Evolutionary conservation across 2,113 vertebrate species (phyloP), one percentile per base, ranked within the genome.

Genomic region (Gymnorhina tibicen): DNA sequence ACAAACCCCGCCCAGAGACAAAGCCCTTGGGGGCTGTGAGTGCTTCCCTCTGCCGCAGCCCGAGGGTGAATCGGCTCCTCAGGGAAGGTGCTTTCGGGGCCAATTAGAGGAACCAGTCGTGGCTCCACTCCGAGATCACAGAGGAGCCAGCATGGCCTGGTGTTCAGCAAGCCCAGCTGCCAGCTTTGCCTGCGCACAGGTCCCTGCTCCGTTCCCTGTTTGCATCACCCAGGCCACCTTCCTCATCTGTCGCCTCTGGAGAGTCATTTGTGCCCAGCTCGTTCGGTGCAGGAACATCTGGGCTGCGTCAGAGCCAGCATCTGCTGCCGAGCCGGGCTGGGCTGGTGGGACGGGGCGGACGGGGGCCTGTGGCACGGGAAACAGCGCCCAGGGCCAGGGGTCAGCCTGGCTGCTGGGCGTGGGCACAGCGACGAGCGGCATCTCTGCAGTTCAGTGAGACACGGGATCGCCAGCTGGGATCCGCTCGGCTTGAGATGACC

Each of bases 351-450:
- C 24, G 47, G 20, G 21, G 20, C 30, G 28, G 67, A 23, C 19
- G 42, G 64, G 47, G 46, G 62, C 32, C 17, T 7, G 81, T 37
- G 22, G 30, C 30, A 41, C 0, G 0, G n/a, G 60, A 5, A n/a
- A n/a, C n/a, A 52, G 63, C 23, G 58, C 14, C 42, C 53, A 55
- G 49, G 86, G 53, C 70, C 32, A n/a, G 10, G 82, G 23, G 11
- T 20, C 12, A 30, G 56, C 53, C 67, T 52, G 12, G 0, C 32
- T 58, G 77, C 56, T 23, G 10, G 6, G 10, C 15, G 42, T 13
- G 26, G 24, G 55, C 64, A 33, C 30, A 47, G 55, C 49, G 41
- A 58, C 0, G 1, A 68, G 50, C 30, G 10, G 28, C 44, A 72
- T 23, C 63, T 49, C 63, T 50, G n/a, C 42, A 49, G 55, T 87